Percentiles rank a stretch among this genome's conserved stretches.
Conservation (phyloP, 2,113 vertebrate genomes). For the Oceanites oceanicus region DNA sequence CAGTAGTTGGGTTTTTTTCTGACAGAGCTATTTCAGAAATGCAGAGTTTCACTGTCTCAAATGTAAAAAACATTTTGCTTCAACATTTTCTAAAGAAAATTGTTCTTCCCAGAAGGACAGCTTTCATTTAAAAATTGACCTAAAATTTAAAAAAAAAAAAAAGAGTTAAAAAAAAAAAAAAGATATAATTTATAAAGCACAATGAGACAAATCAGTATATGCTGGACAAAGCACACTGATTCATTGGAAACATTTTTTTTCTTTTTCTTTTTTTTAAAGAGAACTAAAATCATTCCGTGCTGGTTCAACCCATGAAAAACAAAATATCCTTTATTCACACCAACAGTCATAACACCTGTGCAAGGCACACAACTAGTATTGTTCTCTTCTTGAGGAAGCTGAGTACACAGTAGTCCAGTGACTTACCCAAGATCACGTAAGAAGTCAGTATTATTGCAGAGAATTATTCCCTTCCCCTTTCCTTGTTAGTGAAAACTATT, state of each 20-base stretch:
- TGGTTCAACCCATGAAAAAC: background rate
- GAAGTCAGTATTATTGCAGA: conserved; percentile 28
- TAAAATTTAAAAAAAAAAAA: background rate
- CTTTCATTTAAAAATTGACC: background rate
- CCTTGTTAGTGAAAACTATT: conserved; percentile 8
- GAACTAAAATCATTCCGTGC: background rate
- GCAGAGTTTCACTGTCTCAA: background rate
- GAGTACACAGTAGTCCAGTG: background rate
- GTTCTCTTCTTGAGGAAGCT: conserved; percentile 30
- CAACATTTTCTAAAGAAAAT: background rate
- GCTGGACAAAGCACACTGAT: background rate
- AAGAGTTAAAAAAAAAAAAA: too few relatives aligned
- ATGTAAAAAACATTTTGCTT: background rate
- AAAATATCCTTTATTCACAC: conserved; percentile 23
- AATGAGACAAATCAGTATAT: background rate
- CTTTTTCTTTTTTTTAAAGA: background rate
- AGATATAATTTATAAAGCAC: background rate
- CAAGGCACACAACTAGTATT: conserved; percentile 13
- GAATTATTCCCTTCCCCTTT: conserved; percentile 4
- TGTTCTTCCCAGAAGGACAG: background rate
- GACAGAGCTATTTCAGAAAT: conserved; percentile 19
- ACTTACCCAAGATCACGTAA: background rate
- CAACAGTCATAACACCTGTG: conserved; percentile 23
- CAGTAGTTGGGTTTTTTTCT: background rate
- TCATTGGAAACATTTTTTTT: background rate